Evolutionary conservation across 2,888 invertebrate species (phyloP).

Genomic region (Sturmia bella): DNA sequence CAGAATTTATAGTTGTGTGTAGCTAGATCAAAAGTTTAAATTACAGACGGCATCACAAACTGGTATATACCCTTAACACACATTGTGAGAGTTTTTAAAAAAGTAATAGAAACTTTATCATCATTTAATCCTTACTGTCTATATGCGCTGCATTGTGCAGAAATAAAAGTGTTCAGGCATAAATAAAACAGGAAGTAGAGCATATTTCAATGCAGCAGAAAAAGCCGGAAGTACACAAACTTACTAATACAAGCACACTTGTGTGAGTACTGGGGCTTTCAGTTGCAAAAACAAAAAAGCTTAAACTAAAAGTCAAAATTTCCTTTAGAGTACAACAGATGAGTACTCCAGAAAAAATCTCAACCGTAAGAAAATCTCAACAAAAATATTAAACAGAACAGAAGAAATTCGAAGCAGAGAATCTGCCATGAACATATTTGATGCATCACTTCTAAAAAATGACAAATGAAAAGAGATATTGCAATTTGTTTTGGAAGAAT

Average conservation of each 20-base stretch:
- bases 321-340: constrained; percentile 10
- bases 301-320: constrained; percentile 5
- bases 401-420: background rate
- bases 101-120: constrained; percentile 41
- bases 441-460: constrained; percentile 38
- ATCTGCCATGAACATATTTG: constrained; percentile 22
- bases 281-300: background rate
- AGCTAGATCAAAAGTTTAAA: too few species aligned
- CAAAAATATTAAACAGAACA: constrained; percentile 35
- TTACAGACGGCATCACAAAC: too few species aligned
- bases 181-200: constrained; percentile 66
- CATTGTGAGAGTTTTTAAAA: too few species aligned
- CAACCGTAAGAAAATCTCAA: constrained; percentile 58
- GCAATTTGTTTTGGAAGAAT: background rate
- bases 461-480: constrained; percentile 2
- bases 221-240: constrained; percentile 48
- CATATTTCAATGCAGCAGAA: constrained; percentile 61
- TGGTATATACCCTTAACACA: too few species aligned
- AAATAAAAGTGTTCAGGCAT: constrained; percentile 67
- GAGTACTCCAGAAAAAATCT: constrained; percentile 26
- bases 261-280: background rate
- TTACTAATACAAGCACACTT: background rate
- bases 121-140: constrained; percentile 51
- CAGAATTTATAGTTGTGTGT: too few species aligned
- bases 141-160: constrained; percentile 42